Percentiles rank a stretch among this genome's conserved stretches.
phyloP scores from a whole-genome alignment of 2,888 invertebrate species.

The Epinotia nisella region DNA sequence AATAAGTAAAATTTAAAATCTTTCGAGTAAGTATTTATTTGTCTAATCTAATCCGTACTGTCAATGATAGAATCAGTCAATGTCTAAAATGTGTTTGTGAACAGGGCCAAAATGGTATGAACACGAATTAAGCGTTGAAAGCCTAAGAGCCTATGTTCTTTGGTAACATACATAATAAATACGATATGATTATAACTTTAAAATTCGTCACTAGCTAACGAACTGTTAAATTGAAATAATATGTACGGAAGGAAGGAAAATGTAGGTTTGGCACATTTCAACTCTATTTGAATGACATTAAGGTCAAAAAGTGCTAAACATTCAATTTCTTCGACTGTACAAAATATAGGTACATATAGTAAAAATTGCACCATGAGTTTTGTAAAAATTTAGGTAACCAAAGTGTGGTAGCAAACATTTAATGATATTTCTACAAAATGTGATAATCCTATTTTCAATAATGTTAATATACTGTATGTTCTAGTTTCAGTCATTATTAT shows the following conservation, averaged over 20 bases:
- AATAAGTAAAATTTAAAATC: neutral
- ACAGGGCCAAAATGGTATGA: neutral
- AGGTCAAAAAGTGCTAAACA: too few species aligned
- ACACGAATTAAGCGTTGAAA: neutral
- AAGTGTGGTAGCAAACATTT: constrained; percentile 59
- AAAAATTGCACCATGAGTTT: constrained; percentile 29
- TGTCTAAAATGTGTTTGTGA: too few species aligned
- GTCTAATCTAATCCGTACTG: neutral
- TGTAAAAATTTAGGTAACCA: constrained; percentile 54
- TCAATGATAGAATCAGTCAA: too few species aligned
- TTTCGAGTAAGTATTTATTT: too few species aligned
- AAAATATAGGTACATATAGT: neutral
- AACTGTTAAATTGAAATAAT: constrained; percentile 5
- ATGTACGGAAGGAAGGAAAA: too few species aligned
- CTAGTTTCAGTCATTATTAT: constrained; percentile 73
- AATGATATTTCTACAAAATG: constrained; percentile 56
- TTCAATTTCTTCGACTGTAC: too few species aligned
- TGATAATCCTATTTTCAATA: constrained; percentile 44
- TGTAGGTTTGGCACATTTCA: too few species aligned
- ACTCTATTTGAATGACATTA: too few species aligned
- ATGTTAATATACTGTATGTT: constrained; percentile 43
- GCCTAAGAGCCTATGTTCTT: neutral
- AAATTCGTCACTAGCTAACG: neutral
- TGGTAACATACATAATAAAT: too few species aligned
- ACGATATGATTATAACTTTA: neutral